Evolutionary conservation across 2,113 vertebrate species (phyloP).

Genomic region (Hippocampus abdominalis): DNA sequence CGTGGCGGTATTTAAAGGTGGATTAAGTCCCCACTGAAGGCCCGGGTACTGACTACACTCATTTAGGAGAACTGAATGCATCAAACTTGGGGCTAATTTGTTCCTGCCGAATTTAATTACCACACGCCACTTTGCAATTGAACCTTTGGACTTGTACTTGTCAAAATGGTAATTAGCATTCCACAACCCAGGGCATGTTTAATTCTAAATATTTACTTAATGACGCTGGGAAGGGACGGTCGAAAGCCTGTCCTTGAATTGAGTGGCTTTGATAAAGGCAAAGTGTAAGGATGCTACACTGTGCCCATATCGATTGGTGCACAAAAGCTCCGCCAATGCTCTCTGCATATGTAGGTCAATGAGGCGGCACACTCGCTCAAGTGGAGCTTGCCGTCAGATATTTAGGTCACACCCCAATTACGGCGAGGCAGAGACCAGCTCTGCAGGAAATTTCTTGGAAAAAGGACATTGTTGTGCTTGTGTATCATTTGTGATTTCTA

Average conservation of each 20-base stretch:
- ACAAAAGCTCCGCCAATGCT: slow-evolving; percentile 54
- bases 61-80: not conserved
- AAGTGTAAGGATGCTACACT: slow-evolving; percentile 29
- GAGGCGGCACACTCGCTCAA: slow-evolving; percentile 64
- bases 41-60: not conserved
- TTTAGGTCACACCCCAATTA: slow-evolving; percentile 77
- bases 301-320: slow-evolving; percentile 51
- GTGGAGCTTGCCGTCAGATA: slow-evolving; percentile 63
- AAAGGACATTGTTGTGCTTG: slow-evolving; percentile 34
- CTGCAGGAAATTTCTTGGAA: slow-evolving; percentile 38
- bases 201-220: slow-evolving; percentile 6
- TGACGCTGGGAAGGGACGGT: not conserved
- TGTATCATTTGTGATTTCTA: not conserved
- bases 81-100: not conserved
- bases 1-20: not conserved
- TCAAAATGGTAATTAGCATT: slow-evolving; percentile 3
- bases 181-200: not conserved
- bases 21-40: not conserved
- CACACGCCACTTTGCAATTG: not conserved
- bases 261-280: not conserved
- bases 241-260: not conserved
- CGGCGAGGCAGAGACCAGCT: slow-evolving; percentile 58
- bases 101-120: not conserved
- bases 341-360: slow-evolving; percentile 71
- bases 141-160: not conserved